These are phyloP conservation scores for Apoda limacodes DNA, from an alignment of 2,888 invertebrate genomes.

Conservation along the genomic window DNA sequence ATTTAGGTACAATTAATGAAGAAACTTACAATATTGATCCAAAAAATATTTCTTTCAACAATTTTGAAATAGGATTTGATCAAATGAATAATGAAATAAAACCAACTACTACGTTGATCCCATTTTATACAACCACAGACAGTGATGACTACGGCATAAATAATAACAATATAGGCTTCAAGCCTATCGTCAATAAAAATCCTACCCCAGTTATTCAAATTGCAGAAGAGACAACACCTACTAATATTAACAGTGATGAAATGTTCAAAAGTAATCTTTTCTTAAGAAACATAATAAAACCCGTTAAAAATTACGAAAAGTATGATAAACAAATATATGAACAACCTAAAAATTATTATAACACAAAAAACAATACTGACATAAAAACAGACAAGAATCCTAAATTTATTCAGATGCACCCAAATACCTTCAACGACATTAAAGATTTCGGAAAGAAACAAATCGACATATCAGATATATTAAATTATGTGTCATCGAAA, in stretches of 20 bases:
- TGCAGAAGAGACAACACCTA: slow-evolving; percentile 22
- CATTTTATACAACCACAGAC: no score
- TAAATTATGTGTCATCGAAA: slow-evolving; percentile 46
- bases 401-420: slow-evolving; percentile 32
- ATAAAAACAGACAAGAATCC: slow-evolving; percentile 32
- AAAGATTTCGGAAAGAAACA: slow-evolving; percentile 35
- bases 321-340: slow-evolving; percentile 19
- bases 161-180: no score
- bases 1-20: no score
- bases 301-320: slow-evolving; percentile 23
- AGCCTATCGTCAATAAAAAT: no score
- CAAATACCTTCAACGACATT: slow-evolving; percentile 35
- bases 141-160: no score
- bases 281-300: slow-evolving; percentile 40
- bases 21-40: no score
- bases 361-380: slow-evolving; percentile 26
- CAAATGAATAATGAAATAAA: no score
- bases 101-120: no score
- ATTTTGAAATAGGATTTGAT: no score
- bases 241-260: slow-evolving; percentile 29
- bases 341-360: slow-evolving; percentile 10
- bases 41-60: no score
- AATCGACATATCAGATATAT: slow-evolving; percentile 40
- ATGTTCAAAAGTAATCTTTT: slow-evolving; percentile 47
- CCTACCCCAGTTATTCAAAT: no score